Evolutionary conservation across 2,113 vertebrate species (phyloP).

Genomic region (Periophthalmus modestus): DNA sequence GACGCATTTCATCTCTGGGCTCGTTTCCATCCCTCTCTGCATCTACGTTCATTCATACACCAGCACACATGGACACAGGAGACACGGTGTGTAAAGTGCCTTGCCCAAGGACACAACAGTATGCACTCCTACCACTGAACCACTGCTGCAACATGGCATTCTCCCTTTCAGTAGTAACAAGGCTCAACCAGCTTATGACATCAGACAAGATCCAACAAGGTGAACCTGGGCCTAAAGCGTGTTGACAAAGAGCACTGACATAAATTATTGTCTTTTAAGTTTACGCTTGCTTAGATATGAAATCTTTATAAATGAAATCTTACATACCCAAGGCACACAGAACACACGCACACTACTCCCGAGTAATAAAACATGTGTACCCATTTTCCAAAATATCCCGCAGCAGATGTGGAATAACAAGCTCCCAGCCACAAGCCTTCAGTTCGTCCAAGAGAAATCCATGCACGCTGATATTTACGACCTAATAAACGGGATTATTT

Average conservation of each 20-base stretch:
- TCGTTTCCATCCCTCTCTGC: no score
- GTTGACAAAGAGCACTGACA: not conserved
- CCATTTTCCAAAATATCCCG: slow-evolving; percentile 13
- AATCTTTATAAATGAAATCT: not conserved
- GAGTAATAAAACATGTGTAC: slow-evolving; percentile 12
- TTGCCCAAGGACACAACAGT: not conserved
- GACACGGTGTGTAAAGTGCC: not conserved
- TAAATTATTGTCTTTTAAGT: not conserved
- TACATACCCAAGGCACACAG: not conserved
- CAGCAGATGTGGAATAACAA: slow-evolving; percentile 54
- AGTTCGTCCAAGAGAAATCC: slow-evolving; percentile 37
- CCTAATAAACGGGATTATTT: slow-evolving; percentile 66
- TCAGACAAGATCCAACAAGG: not conserved
- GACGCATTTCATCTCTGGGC: no score
- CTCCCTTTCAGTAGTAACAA: not conserved
- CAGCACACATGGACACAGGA: not conserved
- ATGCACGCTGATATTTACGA: slow-evolving; percentile 59
- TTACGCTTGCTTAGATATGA: not conserved
- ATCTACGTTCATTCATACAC: not conserved
- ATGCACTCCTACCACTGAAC: not conserved
- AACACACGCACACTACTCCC: not conserved
- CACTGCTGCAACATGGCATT: no score
- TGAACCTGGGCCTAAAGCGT: no score
- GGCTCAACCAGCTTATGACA: not conserved
- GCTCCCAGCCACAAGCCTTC: slow-evolving; percentile 35